Evolutionary conservation across 2,888 invertebrate genomes (phyloP), one percentile per base, ranked within the genome.

Genomic region (Parochlus steinenii): DNA sequence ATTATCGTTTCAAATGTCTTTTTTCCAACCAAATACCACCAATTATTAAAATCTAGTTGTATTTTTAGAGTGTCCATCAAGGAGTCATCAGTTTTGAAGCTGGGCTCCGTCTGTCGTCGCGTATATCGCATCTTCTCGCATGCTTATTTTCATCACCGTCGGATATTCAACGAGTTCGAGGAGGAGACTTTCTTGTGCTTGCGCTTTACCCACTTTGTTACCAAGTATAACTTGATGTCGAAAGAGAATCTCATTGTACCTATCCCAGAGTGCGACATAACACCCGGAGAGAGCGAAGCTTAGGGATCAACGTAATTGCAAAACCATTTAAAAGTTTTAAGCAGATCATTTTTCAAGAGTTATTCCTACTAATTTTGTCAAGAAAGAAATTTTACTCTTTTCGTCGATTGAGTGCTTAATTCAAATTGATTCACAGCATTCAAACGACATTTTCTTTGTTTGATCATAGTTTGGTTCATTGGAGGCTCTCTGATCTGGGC

Each of bases 91-190:
- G 92, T 98, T 44, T 86, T 92, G 33, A 99, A 99, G 63, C 65
- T 99, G 49, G 97, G 97, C 33, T 97, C 97, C 27, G 97, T 98
- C 7, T 98, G 98, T 61, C 74, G 98, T 48, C 72, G 98, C 49
- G 97, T 99, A 3, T 98, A 98, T 60, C 76, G 98, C 64, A 98
- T 98, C 57, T 99, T 98, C 62, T 97, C 97, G 31, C 98, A 99
- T 64, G 97, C 98, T 20, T 98, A 92, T 61, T 99, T 90, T 60
- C 98, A 99, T 62, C 98, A 98, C 61, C 71, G 89, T 48, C 71
- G 77, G 46, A 80, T 97, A 56, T 98, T 97, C 65, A 95, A 98
- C 63, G 85, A 90, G 46, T 99, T 97, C 63, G 98, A 98, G 71
- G 80, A 79, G 51, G 87, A 92, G 61, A 93, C 93, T 17, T 87